A percentile compares a stretch with the other conserved stretches of the same genome.
phyloP scores from a whole-genome alignment of 2,113 vertebrate genomes.

The Taurulus bubalis region DNA sequence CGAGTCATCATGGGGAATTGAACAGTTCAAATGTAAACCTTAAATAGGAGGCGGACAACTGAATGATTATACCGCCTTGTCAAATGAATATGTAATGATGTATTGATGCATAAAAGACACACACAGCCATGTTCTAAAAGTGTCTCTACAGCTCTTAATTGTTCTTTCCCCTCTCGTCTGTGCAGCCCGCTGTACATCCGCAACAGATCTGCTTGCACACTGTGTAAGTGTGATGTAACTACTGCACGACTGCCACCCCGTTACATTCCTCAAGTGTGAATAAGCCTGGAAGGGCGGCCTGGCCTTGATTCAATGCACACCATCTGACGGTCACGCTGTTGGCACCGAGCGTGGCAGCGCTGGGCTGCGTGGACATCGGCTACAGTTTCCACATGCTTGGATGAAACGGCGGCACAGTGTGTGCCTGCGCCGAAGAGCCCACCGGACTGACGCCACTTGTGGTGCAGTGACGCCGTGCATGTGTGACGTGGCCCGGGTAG shows the following conservation, averaged over 20 bases:
- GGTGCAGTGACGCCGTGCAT: slow-evolving; percentile 24
- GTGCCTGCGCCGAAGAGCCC: background rate
- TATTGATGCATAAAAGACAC: background rate
- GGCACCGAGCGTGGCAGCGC: background rate
- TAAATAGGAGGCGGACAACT: background rate
- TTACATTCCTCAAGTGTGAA: slow-evolving; percentile 15
- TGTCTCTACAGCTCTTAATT: background rate
- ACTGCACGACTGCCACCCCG: background rate
- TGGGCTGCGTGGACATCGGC: background rate
- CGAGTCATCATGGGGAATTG: background rate
- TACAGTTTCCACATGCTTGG: background rate
- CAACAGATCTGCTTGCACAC: background rate
- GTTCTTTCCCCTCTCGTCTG: background rate
- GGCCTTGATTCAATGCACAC: background rate
- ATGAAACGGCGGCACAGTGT: slow-evolving; percentile 1
- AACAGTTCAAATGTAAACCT: background rate
- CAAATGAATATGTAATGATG: background rate
- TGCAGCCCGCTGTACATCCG: background rate
- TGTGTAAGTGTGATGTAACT: background rate
- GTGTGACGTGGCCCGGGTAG: background rate
- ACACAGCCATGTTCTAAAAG: background rate
- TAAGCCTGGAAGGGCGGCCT: background rate
- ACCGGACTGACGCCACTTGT: background rate
- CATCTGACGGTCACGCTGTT: slow-evolving; percentile 25
- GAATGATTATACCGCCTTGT: background rate